Conservation (phyloP, 1,140 invertebrate genomes). For the Caenorhabditis tropicalis region DNA sequence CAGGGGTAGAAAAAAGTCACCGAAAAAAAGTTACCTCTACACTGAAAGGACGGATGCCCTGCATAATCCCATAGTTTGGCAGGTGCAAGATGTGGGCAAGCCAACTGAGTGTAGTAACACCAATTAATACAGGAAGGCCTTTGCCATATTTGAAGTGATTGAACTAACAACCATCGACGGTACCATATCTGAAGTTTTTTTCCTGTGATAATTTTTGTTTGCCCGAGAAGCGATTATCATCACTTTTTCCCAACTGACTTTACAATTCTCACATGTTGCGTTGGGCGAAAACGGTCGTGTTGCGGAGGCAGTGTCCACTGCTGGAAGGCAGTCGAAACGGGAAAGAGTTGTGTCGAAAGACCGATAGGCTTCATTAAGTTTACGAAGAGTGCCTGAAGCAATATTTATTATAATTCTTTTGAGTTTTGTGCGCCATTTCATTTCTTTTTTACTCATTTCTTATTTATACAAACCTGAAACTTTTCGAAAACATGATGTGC, state of each 20-base stretch:
- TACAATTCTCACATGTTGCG: constrained; percentile 68
- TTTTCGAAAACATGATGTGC: constrained; percentile 2
- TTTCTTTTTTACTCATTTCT: not conserved
- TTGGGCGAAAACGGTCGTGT: constrained; percentile 72
- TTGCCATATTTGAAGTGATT: constrained; percentile 66
- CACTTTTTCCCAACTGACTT: constrained; percentile 57
- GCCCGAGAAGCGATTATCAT: not conserved
- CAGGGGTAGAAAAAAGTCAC: not conserved
- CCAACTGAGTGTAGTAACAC: constrained; percentile 71
- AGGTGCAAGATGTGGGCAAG: constrained; percentile 70
- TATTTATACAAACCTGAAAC: not conserved
- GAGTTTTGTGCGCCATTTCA: no score
- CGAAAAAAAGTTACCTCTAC: constrained; percentile 61
- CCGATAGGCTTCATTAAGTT: constrained; percentile 43
- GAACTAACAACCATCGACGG: constrained; percentile 70
- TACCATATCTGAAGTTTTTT: constrained; percentile 67
- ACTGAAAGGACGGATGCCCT: constrained; percentile 69
- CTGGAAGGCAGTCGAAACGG: constrained; percentile 68
- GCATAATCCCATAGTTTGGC: constrained; percentile 69
- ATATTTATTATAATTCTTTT: not conserved
- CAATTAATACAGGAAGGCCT: constrained; percentile 70
- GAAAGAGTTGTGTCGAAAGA: constrained; percentile 55
- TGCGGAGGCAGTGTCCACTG: constrained; percentile 63
- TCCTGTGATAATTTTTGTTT: not conserved
- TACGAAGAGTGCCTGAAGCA: constrained; percentile 43